Evolutionary conservation across 2,888 invertebrate species (phyloP).

Genomic region (Diploptera punctata): DNA sequence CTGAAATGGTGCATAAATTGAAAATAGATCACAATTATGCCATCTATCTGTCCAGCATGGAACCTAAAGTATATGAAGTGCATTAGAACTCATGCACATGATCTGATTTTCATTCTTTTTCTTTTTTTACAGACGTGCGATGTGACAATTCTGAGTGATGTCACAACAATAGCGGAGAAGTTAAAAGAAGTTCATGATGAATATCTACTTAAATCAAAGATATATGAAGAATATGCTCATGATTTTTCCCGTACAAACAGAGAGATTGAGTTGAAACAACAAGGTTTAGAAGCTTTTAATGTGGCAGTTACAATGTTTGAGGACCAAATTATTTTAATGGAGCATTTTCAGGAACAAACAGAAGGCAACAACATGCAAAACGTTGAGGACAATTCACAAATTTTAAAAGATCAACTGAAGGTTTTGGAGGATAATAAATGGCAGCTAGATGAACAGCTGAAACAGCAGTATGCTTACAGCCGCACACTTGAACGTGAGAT

Average conservation of each 20-base stretch:
- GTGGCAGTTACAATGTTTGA: constrained; percentile 89
- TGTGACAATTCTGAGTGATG: constrained; percentile 68
- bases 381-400: constrained; percentile 77
- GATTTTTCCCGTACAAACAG: constrained; percentile 77
- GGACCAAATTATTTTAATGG: constrained; percentile 65
- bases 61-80: no score
- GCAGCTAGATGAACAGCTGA: constrained; percentile 78
- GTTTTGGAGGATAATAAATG: constrained; percentile 78
- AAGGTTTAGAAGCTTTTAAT: constrained; percentile 87
- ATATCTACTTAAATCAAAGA: constrained; percentile 73
- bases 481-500: constrained; percentile 86
- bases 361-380: constrained; percentile 72
- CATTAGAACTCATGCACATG: no score
- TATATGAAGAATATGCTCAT: constrained; percentile 77
- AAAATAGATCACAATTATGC: no score
- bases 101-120: no score
- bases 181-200: constrained; percentile 77
- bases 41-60: no score
- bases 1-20: no score
- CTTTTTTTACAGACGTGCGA: constrained; percentile 64
- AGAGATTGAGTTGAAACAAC: constrained; percentile 80
- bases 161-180: constrained; percentile 74
- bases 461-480: constrained; percentile 78
- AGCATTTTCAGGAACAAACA: neutral
- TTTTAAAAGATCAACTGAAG: constrained; percentile 73